These are phyloP conservation scores for Heliornis fulica DNA, from an alignment of 2,113 vertebrate genomes.

Conservation along the genomic window DNA sequence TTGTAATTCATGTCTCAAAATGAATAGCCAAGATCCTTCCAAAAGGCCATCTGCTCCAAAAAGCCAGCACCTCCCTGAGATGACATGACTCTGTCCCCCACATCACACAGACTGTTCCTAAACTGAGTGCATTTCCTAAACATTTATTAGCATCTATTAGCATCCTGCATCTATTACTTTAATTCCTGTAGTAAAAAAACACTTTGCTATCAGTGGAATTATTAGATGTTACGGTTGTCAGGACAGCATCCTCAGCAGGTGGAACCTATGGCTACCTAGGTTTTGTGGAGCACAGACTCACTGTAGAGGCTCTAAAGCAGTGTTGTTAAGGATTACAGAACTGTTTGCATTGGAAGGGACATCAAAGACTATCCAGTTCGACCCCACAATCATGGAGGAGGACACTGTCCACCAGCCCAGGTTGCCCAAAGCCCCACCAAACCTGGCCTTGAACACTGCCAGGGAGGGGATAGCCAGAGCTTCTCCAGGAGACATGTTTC, in stretches of 20 bases:
- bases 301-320: not conserved
- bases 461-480: too few relatives aligned
- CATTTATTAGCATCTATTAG: not conserved
- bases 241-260: not conserved
- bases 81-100: not conserved
- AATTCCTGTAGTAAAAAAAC: not conserved
- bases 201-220: not conserved
- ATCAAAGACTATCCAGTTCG: too few relatives aligned
- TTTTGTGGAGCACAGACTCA: not conserved
- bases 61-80: not conserved
- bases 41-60: not conserved
- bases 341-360: too few relatives aligned
- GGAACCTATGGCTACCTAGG: not conserved
- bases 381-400: too few relatives aligned
- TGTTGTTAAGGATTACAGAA: not conserved
- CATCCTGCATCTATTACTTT: not conserved
- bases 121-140: not conserved
- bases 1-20: not conserved
- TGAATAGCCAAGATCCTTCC: not conserved
- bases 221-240: not conserved
- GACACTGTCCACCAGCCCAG: too few relatives aligned
- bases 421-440: too few relatives aligned
- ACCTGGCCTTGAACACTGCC: too few relatives aligned
- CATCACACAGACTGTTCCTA: not conserved
- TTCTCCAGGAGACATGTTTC: too few relatives aligned